These are phyloP conservation scores for Aleiodes leptofemur DNA, from an alignment of 2,888 invertebrate genomes.

Conservation along the genomic window DNA sequence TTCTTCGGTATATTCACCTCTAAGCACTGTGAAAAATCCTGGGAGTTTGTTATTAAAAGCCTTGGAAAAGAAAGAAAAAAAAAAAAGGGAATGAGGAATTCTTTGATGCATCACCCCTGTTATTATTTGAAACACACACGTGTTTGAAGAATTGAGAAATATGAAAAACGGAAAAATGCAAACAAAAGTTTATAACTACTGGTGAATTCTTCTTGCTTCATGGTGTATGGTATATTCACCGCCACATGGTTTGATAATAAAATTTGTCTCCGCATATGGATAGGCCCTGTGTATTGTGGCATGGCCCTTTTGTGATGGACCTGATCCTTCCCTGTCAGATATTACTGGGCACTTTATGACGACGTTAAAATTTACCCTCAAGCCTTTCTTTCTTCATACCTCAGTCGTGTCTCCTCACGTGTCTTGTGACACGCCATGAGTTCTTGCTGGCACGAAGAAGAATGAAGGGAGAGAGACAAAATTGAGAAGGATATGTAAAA, in stretches of 20 bases:
- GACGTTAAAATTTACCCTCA: constrained; percentile 42
- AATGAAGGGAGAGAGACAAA: background rate
- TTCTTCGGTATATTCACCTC: too few species aligned
- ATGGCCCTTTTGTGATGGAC: constrained; percentile 6
- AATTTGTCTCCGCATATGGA: constrained; percentile 22
- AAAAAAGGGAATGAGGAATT: background rate
- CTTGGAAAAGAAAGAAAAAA: background rate
- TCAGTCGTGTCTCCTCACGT: background rate
- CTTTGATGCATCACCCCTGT: background rate
- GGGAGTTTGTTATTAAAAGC: constrained; percentile 51
- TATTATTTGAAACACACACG: too few species aligned
- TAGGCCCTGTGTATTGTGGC: constrained; percentile 4
- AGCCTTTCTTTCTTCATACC: constrained; percentile 27
- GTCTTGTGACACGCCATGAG: constrained; percentile 17
- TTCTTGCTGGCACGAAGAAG: constrained; percentile 9
- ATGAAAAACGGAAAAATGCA: background rate
- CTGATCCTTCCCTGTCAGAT: constrained; percentile 13
- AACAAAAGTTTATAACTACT: background rate
- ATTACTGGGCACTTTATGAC: constrained; percentile 40
- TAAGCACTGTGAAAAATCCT: constrained; percentile 39
- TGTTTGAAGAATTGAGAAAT: constrained; percentile 14
- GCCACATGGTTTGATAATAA: constrained; percentile 26
- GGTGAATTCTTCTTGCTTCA: background rate
- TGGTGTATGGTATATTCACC: constrained; percentile 3
- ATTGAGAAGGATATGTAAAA: constrained; percentile 13